Evolutionary conservation across 2,888 invertebrate genomes (phyloP), one percentile per base, ranked within the genome.

Genomic region (Caenorhabditis imperialis): DNA sequence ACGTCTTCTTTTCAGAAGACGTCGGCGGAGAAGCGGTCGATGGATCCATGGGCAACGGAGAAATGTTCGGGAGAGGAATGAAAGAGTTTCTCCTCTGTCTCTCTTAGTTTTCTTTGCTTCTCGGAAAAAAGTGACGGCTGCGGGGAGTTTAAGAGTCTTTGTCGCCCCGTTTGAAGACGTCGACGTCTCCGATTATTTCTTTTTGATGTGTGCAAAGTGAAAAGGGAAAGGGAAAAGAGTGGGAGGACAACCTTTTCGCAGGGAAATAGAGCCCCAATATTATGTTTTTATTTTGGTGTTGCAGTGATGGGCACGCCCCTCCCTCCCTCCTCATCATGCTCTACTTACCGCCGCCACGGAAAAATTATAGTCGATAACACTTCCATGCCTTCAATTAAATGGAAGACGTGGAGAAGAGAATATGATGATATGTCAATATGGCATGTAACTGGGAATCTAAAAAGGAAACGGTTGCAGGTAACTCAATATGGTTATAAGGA

Each of bases 301-400:
- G 50, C 50, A 51, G n/a, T 27, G 25, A 42, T 35, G 33, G 18
- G 40, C 10, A 14, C 51, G 51, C 35, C 18, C 51, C 18, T 53
- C 53, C 22, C 42, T 22, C 33, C 48, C 27, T 44, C 35, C 22
- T 57, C 22, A 51, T 37, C 23, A 38, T 51, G 23, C 30, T 44
- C 16, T 37, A 71, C 70, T 61, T 55, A 71, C 70, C 70, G 61
- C 55, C 60, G 54, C 70, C 70, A 71, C 40, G 70, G 55, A 27
- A 71, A 60, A 62, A 71, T 61, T 40, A 71, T 47, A 55, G 61
- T 71, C 48, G 70, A 71, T 61, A 71, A 61, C 42, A 71, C 70
- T 55, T 71, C 70, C 70, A 71, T 71, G 6, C 30, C 30, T 30
- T 10, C 10, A 30, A 30, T 30, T 30, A 10, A 30, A 30, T 30